Conservation (phyloP, 2,888 invertebrate genomes). For the Machimus rusticus region DNA sequence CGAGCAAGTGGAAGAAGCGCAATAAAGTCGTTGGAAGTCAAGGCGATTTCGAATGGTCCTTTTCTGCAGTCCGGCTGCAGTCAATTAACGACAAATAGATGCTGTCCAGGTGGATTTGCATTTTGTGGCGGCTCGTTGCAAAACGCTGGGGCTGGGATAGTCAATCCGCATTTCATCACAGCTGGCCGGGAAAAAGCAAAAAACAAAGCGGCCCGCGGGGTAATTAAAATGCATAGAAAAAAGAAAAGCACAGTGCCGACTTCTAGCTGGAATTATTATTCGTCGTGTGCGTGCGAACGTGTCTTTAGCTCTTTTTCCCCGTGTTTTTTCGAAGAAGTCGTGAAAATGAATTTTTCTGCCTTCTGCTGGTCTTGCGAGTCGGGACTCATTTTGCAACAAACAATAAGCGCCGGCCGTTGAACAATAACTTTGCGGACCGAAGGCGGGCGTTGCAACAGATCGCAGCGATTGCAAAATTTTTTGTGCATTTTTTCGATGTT, state of each 20-base stretch:
- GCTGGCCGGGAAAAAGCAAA: neutral
- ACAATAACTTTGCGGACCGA: neutral
- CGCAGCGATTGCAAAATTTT: neutral
- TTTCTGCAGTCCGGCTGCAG: neutral
- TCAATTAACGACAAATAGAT: neutral
- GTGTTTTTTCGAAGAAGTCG: slow-evolving; percentile 15
- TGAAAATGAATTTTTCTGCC: slow-evolving; percentile 7
- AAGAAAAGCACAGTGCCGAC: neutral
- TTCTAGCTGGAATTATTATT: neutral
- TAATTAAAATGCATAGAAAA: slow-evolving; percentile 19
- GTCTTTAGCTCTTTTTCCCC: neutral
- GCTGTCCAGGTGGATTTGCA: slow-evolving; percentile 5
- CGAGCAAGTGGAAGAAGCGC: neutral
- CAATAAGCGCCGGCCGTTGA: neutral
- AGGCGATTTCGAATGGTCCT: neutral
- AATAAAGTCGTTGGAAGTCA: neutral
- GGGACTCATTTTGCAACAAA: slow-evolving; percentile 7
- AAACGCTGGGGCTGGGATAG: neutral
- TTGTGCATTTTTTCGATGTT: neutral
- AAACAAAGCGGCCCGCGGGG: neutral
- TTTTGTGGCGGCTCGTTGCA: neutral
- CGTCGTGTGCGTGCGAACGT: slow-evolving; percentile 28
- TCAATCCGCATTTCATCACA: neutral
- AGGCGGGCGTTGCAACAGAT: neutral
- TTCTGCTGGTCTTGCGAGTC: neutral